Evolutionary conservation across 1,140 invertebrate species (phyloP).

Genomic region (Thalassaphorura encarpata): DNA sequence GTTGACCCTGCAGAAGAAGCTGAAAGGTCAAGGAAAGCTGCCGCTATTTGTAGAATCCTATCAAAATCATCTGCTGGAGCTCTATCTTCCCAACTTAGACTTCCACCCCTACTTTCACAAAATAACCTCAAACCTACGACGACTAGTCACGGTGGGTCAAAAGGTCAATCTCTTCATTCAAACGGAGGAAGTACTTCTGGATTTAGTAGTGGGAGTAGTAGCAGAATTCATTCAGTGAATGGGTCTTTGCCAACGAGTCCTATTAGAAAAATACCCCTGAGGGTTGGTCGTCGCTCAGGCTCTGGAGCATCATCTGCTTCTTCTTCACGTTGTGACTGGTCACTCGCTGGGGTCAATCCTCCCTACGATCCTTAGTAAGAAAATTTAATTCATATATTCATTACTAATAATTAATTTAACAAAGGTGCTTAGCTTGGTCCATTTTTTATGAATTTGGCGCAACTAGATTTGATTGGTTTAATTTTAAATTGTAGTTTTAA

Average conservation of each 20-base stretch:
- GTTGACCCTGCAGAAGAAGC: conserved; percentile 24
- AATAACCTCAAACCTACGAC: neutral
- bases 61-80: conserved; percentile 20
- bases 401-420: no score
- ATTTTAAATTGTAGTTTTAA: neutral
- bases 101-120: neutral
- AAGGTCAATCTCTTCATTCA: neutral
- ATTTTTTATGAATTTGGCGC: neutral
- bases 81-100: neutral
- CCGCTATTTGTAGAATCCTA: conserved; percentile 24
- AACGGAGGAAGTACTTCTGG: neutral
- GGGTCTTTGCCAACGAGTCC: neutral
- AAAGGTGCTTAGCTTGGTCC: no score
- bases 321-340: conserved; percentile 24
- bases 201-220: neutral
- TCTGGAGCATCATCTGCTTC: neutral
- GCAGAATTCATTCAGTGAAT: neutral
- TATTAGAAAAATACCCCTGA: no score
- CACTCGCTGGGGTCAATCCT: conserved; percentile 25
- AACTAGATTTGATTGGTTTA: neutral
- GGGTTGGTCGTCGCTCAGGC: neutral
- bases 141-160: neutral
- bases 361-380: conserved; percentile 10
- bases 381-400: no score
- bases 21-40: conserved; percentile 27